Evolutionary conservation across 37 sponge, comb jelly and placozoan genomes (phyloP).

Genomic region (Tethya wilhelma): DNA sequence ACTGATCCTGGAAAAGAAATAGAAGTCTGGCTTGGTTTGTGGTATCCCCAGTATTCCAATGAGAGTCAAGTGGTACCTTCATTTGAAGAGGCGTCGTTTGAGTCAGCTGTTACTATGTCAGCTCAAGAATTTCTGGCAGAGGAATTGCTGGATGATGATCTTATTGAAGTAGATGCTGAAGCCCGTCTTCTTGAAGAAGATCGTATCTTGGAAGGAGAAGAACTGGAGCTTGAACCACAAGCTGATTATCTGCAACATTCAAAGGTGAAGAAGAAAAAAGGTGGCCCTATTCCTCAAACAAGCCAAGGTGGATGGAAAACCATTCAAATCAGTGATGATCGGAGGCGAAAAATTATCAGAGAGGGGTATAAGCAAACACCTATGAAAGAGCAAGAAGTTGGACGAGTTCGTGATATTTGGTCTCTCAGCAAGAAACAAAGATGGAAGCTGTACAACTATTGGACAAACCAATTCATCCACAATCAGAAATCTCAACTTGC

Average conservation of each 20-base stretch:
- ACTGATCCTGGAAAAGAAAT: slow-evolving; percentile 40
- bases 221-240: slow-evolving; percentile 10
- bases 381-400: slow-evolving; percentile 48
- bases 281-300: neutral
- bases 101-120: neutral
- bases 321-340: slow-evolving; percentile 24
- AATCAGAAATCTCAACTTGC: slow-evolving; percentile 1
- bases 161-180: slow-evolving; percentile 66
- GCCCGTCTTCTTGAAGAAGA: slow-evolving; percentile 60
- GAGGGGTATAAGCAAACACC: slow-evolving; percentile 49
- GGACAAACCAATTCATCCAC: slow-evolving; percentile 41
- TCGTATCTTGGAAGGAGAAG: slow-evolving; percentile 72
- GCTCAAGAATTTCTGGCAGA: neutral
- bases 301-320: slow-evolving; percentile 38
- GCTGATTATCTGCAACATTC: too few species aligned
- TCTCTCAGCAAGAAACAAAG: slow-evolving; percentile 19
- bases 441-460: slow-evolving; percentile 72
- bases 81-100: neutral
- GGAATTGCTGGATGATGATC: neutral
- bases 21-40: slow-evolving; percentile 67
- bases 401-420: slow-evolving; percentile 33
- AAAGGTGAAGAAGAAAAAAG: neutral
- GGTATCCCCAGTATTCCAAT: slow-evolving; percentile 29
- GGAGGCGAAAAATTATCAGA: slow-evolving; percentile 36
- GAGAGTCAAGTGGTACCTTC: neutral